These are phyloP conservation scores for Heterodera filipjevi DNA, from an alignment of 2,888 invertebrate species.

Conservation along the genomic window DNA sequence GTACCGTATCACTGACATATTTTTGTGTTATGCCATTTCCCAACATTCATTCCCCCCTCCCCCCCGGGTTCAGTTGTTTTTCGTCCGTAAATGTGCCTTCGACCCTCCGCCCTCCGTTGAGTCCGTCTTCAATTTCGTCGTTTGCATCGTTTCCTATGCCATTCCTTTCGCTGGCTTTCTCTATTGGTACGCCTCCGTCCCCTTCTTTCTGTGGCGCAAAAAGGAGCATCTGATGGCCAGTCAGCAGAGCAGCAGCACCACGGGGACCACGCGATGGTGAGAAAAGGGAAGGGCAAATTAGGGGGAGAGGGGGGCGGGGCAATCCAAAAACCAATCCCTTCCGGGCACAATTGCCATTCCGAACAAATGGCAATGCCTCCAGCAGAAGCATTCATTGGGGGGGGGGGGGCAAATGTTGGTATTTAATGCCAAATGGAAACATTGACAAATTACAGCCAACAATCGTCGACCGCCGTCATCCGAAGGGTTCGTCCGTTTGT, in stretches of 20 bases:
- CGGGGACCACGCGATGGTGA: background rate
- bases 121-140: constrained; percentile 56
- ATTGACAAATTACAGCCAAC: background rate
- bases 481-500: constrained; percentile 34
- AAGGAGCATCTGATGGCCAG: constrained; percentile 24
- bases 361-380: no score
- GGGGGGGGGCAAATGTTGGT: no score
- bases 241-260: background rate
- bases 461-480: constrained; percentile 56
- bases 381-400: no score
- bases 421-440: no score
- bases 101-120: constrained; percentile 43
- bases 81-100: constrained; percentile 24
- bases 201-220: constrained; percentile 59
- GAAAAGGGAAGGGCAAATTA: background rate
- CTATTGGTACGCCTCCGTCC: constrained; percentile 64
- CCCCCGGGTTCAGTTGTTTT: background rate
- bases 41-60: no score
- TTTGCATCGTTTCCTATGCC: constrained; percentile 39
- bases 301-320: no score
- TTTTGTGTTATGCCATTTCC: no score
- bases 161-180: constrained; percentile 62
- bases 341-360: no score
- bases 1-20: no score
- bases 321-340: no score